These are phyloP conservation scores for Leptothorax acervorum DNA, from an alignment of 2,888 invertebrate genomes.

Conservation along the genomic window DNA sequence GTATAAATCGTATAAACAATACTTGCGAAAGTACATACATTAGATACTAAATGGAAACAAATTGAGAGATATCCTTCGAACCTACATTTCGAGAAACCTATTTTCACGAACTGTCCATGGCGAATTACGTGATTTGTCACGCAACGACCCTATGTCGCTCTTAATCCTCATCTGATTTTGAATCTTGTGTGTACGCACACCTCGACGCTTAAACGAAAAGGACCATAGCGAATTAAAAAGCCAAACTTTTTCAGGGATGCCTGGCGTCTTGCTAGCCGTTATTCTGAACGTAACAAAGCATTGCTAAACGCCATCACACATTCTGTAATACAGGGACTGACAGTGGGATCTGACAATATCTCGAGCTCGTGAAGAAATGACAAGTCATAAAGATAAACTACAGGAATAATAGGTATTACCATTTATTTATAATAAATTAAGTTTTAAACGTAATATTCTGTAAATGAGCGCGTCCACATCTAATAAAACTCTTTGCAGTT, in stretches of 20 bases:
- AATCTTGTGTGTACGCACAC: conserved; percentile 15
- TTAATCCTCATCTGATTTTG: conserved; percentile 51
- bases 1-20: neutral
- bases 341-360: neutral
- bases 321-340: neutral
- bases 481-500: neutral
- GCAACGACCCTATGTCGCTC: conserved; percentile 59
- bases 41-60: conserved; percentile 40
- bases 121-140: conserved; percentile 74
- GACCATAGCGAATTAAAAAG: conserved; percentile 80
- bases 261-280: conserved; percentile 52
- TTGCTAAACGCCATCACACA: conserved; percentile 71
- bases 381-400: neutral
- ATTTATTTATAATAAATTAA: neutral
- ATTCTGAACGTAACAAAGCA: conserved; percentile 74
- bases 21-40: neutral
- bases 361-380: neutral
- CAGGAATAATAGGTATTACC: neutral
- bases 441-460: neutral
- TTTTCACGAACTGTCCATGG: conserved; percentile 64
- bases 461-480: neutral
- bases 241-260: conserved; percentile 45
- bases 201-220: conserved; percentile 74
- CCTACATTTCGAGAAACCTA: conserved; percentile 15
- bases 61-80: conserved; percentile 56